Evolutionary conservation across 2,888 invertebrate species (phyloP), one percentile per base, ranked within the genome.

Genomic region (Apotomis capreana): DNA sequence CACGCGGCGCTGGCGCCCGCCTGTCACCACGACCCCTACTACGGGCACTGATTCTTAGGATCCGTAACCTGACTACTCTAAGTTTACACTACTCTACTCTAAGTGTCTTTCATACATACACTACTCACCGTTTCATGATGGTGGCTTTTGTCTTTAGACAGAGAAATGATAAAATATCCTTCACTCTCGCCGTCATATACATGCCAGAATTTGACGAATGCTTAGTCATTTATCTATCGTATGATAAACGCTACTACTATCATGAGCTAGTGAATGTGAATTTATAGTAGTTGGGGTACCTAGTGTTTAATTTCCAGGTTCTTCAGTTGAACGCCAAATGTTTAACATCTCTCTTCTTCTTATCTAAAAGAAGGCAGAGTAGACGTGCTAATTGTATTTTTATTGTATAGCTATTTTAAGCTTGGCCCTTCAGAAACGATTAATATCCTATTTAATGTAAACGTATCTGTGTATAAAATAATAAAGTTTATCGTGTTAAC

Each of bases 21-120:
- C 76, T 80, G 85, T 63, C 80, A 70, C 37, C 87, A 92, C 79
- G 90, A 92, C 75, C 91, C 90, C 58, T 91, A 92, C 77, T 87
- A 91, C 68, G 91, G 88, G 60, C 84, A 87, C 68, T 90, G 78
- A 84, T 44, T 37, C 69, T 63, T 60, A 68, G 49, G 8, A 26
- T 2, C 4, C 10, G 12, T 10, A n/a, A 5, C 4, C 51, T 6
- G 3, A 5, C 2, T 10, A 36, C 12, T 15, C 12, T 62, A 13
- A 62, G 49, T 12, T 49, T 49, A 9, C 49, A 49, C 49, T n/a
- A n/a, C n/a, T n/a, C n/a, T n/a, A n/a, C 49, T 49, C 9, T 10
- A 49, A 9, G 9, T 9, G 8, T 3, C 49, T 3, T 49, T 49
- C 49, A 49, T 49, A 49, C 26, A 26, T 3, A 49, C 49, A 49